Percentiles rank a stretch among this genome's conserved stretches.
phyloP scores from a whole-genome alignment of 1,140 invertebrate species.

The Drosophila grimshawi region DNA sequence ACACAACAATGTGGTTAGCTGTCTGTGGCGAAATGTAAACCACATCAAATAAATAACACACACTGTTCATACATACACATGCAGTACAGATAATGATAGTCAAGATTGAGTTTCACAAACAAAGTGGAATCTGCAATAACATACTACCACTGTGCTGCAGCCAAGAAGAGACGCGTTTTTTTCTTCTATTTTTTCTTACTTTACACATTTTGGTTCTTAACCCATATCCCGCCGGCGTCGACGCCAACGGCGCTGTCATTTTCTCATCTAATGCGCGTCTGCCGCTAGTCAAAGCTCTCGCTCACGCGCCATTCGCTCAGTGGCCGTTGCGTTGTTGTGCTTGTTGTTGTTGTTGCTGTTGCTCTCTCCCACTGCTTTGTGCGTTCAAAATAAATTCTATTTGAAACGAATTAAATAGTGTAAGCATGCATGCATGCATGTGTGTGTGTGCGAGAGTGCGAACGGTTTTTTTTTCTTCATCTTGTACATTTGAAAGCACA shows the following conservation, averaged over 20 bases:
- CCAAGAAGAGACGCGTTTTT: constrained; percentile 23
- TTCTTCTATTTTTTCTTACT: constrained; percentile 24
- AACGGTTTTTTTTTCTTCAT: constrained; percentile 71
- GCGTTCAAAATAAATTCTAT: constrained; percentile 58
- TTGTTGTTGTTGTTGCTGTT: constrained; percentile 20
- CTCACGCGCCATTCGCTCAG: constrained; percentile 62
- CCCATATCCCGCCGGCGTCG: constrained; percentile 54
- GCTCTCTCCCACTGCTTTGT: constrained; percentile 44
- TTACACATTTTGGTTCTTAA: constrained; percentile 55
- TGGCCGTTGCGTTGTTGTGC: constrained; percentile 14
- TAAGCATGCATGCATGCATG: constrained; percentile 41
- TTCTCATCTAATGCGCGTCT: constrained; percentile 58
- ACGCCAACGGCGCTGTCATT: constrained; percentile 44
- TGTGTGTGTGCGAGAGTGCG: constrained; percentile 36
- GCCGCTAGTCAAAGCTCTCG: constrained; percentile 65
- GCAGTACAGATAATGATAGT: constrained; percentile 40
- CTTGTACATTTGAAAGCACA: constrained; percentile 74
- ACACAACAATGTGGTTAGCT: constrained; percentile 34
- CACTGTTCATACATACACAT: not conserved
- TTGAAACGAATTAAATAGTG: constrained; percentile 66
- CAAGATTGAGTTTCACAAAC: constrained; percentile 63
- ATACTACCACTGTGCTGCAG: constrained; percentile 64
- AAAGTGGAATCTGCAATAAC: constrained; percentile 12
- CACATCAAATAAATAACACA: constrained; percentile 35
- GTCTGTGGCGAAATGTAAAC: constrained; percentile 43